Base-by-base conservation (phyloP, 2,113 vertebrate genomes). In the Corydoras maculifer region DNA sequence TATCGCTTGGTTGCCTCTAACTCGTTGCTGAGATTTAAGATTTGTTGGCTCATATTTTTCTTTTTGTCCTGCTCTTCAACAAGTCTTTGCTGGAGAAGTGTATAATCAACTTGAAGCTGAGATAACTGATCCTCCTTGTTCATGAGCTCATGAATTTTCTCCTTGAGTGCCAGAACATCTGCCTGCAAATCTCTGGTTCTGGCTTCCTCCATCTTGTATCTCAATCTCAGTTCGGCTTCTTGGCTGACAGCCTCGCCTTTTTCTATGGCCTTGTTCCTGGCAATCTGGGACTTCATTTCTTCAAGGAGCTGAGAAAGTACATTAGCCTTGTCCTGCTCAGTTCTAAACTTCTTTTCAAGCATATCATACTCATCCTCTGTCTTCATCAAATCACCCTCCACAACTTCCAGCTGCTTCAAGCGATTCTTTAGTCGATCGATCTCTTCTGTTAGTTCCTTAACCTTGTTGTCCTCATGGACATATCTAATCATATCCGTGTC, bases 141-240 rank as follows among this genome's bases (percentile, higher is more conserved):
- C 97, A 99, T 97, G 70, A 98, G 82, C 49, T 98, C 93, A 5
- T 99, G 96, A 75, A 99, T 94, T 79, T 98, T 98, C 85, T 99
- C 96, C 72, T 98, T 98, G 11, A 98, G 90, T 14, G 95, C 96
- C 65, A 90, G 90, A 30, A 98, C 91, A 75, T 98, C 94, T 0
- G 89, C 88, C 80, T 88, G 91, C 48, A 98, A 86, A 80, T 96
- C 92, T 75, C 91, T 87, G 62, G 84, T 92, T 78, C 87, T 94
- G 1, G 89, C 87, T 74, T 99, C 96, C 79, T 99, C 95, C 67
- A 91, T 67, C 43, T 92, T 91, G 83, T 91, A 93, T 29, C 92
- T 89, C 48, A 89, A 81, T 55, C 93, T 87, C 14, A 98, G 75
- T 78, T 96, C 92, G 2, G 92, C 90, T 80, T 99, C 95, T 65